Percentiles rank a stretch among this genome's conserved stretches.
Evolutionary conservation across 2,797 vertebrate genomes (phyloP).

Genomic region (Geotria australis): DNA sequence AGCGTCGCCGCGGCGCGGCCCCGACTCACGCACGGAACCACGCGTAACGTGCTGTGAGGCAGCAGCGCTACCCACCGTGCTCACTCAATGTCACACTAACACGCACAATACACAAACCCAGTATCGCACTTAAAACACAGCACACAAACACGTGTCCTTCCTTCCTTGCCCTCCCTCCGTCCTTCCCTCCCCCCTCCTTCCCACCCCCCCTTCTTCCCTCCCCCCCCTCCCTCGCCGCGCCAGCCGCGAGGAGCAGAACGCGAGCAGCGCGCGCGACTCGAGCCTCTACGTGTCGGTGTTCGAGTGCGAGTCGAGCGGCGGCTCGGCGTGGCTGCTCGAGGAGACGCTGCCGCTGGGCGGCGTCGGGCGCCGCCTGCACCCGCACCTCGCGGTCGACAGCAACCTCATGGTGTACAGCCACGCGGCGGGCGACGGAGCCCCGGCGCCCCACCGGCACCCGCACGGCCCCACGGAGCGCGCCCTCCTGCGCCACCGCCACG

Average conservation of each 20-base stretch:
- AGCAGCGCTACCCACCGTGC: conserved; percentile 5
- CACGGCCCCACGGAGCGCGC: too few relatives aligned
- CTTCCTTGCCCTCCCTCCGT: background rate
- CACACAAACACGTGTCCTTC: too few relatives aligned
- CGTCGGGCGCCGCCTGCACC: conserved; percentile 12
- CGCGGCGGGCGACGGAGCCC: conserved; percentile 7
- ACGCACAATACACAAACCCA: too few relatives aligned
- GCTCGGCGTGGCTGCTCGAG: conserved; percentile 68
- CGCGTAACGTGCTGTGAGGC: conserved; percentile 4
- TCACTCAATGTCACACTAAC: too few relatives aligned
- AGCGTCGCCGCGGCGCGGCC: conserved; percentile 5
- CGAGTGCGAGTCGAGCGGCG: conserved; percentile 88
- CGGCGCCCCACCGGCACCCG: too few relatives aligned
- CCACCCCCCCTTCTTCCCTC: too few relatives aligned
- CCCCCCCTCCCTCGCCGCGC: background rate
- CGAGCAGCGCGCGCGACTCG: background rate
- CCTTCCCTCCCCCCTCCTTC: too few relatives aligned
- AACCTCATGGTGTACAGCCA: conserved; percentile 12
- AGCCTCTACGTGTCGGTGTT: conserved; percentile 5
- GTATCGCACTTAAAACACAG: too few relatives aligned
- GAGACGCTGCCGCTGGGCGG: conserved; percentile 51
- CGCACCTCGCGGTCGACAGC: conserved; percentile 12
- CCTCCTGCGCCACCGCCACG: too few relatives aligned
- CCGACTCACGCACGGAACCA: too few relatives aligned
- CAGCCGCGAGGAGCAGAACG: background rate